These are phyloP conservation scores for Poeciliopsis paucimaculata DNA, from an alignment of 2,797 vertebrate genomes.

Conservation along the genomic window DNA sequence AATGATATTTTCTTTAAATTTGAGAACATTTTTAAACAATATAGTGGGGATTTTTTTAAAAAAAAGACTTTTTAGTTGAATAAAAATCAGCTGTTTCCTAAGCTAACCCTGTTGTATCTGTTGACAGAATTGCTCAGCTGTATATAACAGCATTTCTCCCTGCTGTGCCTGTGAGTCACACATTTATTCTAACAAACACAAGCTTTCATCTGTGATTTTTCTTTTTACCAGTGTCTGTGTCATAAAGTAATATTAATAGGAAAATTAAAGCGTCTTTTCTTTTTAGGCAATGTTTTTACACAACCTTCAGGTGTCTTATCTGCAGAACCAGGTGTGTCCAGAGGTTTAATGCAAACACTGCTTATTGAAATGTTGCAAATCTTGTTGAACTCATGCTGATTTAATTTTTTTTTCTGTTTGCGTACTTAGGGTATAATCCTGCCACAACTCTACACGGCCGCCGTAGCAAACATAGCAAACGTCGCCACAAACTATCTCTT, in stretches of 20 bases:
- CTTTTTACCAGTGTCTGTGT: background rate
- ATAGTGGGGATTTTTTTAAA: background rate
- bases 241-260: no score
- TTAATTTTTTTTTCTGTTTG: conserved; percentile 5
- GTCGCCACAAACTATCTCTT: conserved; percentile 85
- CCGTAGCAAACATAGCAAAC: conserved; percentile 86
- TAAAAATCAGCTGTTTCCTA: background rate
- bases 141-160: conserved; percentile 90
- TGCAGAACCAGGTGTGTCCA: conserved; percentile 85
- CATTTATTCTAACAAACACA: background rate
- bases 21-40: background rate
- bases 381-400: background rate
- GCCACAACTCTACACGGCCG: conserved; percentile 86
- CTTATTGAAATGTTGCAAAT: background rate
- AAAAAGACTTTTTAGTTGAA: background rate
- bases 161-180: conserved; percentile 78
- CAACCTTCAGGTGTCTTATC: conserved; percentile 85
- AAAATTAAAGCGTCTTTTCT: background rate
- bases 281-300: conserved; percentile 85
- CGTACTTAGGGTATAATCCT: conserved; percentile 87
- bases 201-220: background rate
- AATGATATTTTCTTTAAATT: background rate
- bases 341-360: background rate
- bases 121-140: conserved; percentile 88
- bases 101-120: conserved; percentile 2